Evolutionary conservation across 2,797 vertebrate genomes (phyloP).

Genomic region (Coregonus suidteri): DNA sequence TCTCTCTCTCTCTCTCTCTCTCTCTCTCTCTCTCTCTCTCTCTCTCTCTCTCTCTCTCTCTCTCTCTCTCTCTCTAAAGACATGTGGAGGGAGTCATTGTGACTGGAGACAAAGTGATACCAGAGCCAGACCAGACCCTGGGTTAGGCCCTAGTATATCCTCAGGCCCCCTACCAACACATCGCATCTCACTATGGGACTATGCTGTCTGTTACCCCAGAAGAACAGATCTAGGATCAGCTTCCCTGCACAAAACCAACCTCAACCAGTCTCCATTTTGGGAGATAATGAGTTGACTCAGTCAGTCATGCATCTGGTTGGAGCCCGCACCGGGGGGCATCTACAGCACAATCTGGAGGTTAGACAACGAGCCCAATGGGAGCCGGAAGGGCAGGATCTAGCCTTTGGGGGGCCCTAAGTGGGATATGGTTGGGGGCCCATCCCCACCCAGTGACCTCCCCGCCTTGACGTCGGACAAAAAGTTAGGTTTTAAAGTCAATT

Average conservation of each 20-base stretch:
- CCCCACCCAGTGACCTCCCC: background rate
- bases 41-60: too few species aligned
- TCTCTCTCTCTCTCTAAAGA: too few species aligned
- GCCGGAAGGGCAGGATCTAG: constrained; percentile 27
- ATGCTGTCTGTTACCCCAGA: background rate
- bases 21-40: too few species aligned
- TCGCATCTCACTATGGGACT: background rate
- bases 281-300: constrained; percentile 12
- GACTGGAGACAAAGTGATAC: constrained; percentile 55
- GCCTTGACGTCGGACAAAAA: too few species aligned
- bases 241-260: too few species aligned
- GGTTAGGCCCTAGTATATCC: constrained; percentile 35
- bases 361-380: constrained; percentile 67
- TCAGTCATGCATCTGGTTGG: constrained; percentile 56
- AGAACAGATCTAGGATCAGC: background rate
- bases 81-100: constrained; percentile 42
- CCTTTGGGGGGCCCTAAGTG: background rate
- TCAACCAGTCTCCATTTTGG: constrained; percentile 3
- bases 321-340: background rate
- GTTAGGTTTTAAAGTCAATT: too few species aligned
- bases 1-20: background rate
- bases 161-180: constrained; percentile 22
- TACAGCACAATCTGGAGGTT: constrained; percentile 42
- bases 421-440: constrained; percentile 13
- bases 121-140: constrained; percentile 19